phyloP scores from a whole-genome alignment of 2,113 vertebrate genomes.

The Poeciliopsis retropinna region DNA sequence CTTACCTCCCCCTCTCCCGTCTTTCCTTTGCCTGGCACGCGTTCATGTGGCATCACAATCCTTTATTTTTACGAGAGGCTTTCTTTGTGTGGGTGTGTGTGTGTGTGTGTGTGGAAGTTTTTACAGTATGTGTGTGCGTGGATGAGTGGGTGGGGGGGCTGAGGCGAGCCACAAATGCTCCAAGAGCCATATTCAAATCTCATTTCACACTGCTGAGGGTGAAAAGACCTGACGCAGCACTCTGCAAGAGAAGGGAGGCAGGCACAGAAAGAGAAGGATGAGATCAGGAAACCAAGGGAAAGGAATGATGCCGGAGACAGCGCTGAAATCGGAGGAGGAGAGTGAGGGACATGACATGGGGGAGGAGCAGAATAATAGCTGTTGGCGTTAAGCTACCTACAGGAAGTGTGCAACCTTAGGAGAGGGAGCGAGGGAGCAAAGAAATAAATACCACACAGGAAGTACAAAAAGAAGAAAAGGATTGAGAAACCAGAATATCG shows the following conservation, averaged over 20 bases:
- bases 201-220: constrained; percentile 71
- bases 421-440: constrained; percentile 3
- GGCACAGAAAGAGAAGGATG: constrained; percentile 34
- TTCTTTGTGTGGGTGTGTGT: constrained; percentile 9
- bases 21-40: constrained; percentile 20
- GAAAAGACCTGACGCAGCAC: constrained; percentile 76
- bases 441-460: constrained; percentile 21
- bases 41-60: constrained; percentile 43
- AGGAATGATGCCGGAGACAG: constrained; percentile 53
- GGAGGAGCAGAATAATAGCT: constrained; percentile 59
- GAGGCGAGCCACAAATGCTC: constrained; percentile 42
- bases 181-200: constrained; percentile 74
- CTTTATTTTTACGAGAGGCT: constrained; percentile 56
- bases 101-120: background rate
- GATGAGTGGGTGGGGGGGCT: background rate
- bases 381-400: constrained; percentile 48
- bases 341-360: constrained; percentile 47
- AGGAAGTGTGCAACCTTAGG: constrained; percentile 28
- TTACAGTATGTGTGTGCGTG: background rate
- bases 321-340: constrained; percentile 48
- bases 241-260: constrained; percentile 45
- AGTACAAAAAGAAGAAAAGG: constrained; percentile 28
- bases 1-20: background rate
- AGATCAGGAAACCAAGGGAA: constrained; percentile 32
- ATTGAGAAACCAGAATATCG: constrained; percentile 1